Base-by-base conservation (phyloP, 2,888 invertebrate species). In the Euplagia quadripunctaria region DNA sequence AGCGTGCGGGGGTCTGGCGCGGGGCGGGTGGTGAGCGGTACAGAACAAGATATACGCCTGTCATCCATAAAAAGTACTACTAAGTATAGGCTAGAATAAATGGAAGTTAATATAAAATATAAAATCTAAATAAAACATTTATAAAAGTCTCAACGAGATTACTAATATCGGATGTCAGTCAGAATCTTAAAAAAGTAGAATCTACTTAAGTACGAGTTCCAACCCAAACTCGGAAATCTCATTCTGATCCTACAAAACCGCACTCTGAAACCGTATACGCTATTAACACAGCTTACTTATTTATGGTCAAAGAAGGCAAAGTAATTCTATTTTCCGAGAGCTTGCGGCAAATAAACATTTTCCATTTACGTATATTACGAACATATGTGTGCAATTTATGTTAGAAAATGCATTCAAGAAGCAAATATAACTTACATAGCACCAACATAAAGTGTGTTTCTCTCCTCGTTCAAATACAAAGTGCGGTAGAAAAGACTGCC, bases 401-500 rank as follows among this genome's bases (percentile, higher is more conserved):
- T 77, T 81, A 78, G 75, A 82, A 82, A 82, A 77, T 74, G 79
- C 74, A 81, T 73, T 71, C 65, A 70, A 74, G 72, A 75, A 73
- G 71, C 68, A 75, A 70, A 75, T 76, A 51, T 88, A 69, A 96
- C 96, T 96, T 92, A 97, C 97, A 97, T 97, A 92, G 97, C 97
- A 91, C 97, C 97, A 85, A 97, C 97, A 87, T 96, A 97, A 87
- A 97, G 96, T 79, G 96, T 95, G 86, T 96, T 96, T 87, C 96
- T 93, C 82, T 96, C 95, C 87, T 96, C 95, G 86, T 97, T 97
- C 90, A 97, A 91, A 89, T 96, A 96, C 80, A 97, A 92, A 49
- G 97, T 96, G 82, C 97, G 96, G 91, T 97, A 97, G 90, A 96
- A 97, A 77, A 96, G 94, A 82, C 94, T 96, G 66, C 97, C 97